Evolutionary conservation across 2,797 vertebrate species (phyloP).

Genomic region (Diglossa cyanea): DNA sequence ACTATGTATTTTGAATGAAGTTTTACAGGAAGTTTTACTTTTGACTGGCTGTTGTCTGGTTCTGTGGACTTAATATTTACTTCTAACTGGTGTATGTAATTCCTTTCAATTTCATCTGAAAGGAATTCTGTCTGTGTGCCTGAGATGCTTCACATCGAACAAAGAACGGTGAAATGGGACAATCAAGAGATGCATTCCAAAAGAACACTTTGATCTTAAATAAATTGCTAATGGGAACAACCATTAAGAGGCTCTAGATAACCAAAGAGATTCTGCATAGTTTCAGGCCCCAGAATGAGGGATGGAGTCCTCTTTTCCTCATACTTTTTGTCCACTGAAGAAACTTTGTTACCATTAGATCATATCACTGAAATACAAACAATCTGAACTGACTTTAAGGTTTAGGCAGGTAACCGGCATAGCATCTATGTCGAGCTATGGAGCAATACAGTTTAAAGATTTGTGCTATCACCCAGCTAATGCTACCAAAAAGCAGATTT

Average conservation of each 20-base stretch:
- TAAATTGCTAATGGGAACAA: not conserved
- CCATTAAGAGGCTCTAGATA: not conserved
- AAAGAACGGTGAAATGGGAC: not conserved
- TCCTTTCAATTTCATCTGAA: not conserved
- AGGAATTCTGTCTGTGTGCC: not conserved
- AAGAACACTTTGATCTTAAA: not conserved
- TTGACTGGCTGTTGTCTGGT: not conserved
- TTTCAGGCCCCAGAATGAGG: not conserved
- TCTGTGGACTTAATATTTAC: not conserved
- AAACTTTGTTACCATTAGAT: not conserved
- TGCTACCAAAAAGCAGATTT: not conserved
- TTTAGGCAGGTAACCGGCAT: not conserved
- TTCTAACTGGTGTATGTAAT: not conserved
- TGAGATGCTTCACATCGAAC: not conserved
- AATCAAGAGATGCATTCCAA: not conserved
- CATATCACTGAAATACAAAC: not conserved
- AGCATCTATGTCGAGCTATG: not conserved
- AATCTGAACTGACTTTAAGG: not conserved
- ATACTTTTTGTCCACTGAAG: not conserved
- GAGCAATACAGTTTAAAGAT: not conserved
- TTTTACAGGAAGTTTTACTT: not conserved
- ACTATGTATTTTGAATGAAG: not conserved
- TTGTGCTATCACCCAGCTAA: not conserved
- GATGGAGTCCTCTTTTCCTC: not conserved
- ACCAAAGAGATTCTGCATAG: not conserved